Conservation (phyloP, 30 jellyfish, hydroid and myxozoan genomes). For the Aurelia aurita region DNA sequence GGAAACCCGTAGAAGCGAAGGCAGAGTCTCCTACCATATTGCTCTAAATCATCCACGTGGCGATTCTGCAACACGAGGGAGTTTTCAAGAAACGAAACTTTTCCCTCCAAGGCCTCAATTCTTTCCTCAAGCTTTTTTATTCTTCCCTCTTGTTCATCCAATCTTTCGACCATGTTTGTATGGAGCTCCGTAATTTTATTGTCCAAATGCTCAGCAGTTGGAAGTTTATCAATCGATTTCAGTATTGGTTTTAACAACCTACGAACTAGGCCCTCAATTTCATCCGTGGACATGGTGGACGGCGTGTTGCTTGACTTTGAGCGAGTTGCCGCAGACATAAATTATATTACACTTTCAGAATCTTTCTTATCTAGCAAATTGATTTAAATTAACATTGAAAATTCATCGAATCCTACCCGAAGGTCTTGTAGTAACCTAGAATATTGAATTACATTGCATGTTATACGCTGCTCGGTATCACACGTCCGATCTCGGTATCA, state of each 20-base stretch:
- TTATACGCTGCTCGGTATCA: too few relatives aligned
- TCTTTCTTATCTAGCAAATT: too few relatives aligned
- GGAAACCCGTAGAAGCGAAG: slow-evolving; percentile 20
- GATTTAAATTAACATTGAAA: too few relatives aligned
- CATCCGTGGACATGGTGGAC: slow-evolving; percentile 27
- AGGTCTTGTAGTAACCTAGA: too few relatives aligned
- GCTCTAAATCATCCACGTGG: slow-evolving; percentile 53
- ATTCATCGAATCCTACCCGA: too few relatives aligned
- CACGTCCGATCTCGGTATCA: too few relatives aligned
- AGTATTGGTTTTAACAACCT: slow-evolving; percentile 5
- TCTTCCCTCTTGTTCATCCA: slow-evolving; percentile 23
- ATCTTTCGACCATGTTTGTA: slow-evolving; percentile 5
- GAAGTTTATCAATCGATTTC: slow-evolving; percentile 15
- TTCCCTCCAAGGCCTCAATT: slow-evolving; percentile 24
- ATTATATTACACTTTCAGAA: too few relatives aligned
- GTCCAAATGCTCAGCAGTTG: slow-evolving; percentile 31
- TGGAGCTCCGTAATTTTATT: slow-evolving; percentile 28
- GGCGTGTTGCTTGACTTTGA: too few relatives aligned
- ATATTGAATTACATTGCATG: too few relatives aligned
- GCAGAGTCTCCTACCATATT: too few relatives aligned
- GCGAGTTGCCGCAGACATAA: too few relatives aligned
- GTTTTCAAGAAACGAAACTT: slow-evolving; percentile 22
- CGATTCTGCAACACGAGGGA: slow-evolving; percentile 45
- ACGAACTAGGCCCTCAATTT: slow-evolving; percentile 40
- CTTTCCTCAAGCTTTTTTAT: slow-evolving; percentile 5